These are phyloP conservation scores for Yponomeuta sedellus DNA, from an alignment of 2,888 invertebrate genomes.

Conservation along the genomic window DNA sequence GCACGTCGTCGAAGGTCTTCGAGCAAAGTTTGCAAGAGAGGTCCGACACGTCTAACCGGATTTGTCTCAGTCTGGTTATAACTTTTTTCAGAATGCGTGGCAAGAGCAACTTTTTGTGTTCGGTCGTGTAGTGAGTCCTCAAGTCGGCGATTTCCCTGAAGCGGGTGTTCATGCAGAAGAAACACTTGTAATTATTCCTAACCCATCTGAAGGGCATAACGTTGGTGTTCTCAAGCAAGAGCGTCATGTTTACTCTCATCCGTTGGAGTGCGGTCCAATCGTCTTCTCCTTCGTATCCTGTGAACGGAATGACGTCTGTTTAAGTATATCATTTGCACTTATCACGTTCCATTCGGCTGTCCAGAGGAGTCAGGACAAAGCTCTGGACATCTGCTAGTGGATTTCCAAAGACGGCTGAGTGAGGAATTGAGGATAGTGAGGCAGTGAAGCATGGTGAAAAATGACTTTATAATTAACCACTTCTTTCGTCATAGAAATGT, in stretches of 20 bases:
- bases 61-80: slow-evolving; percentile 1
- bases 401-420: no score
- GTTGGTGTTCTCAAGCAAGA: slow-evolving; percentile 18
- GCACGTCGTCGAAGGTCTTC: not conserved
- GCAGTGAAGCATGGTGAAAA: no score
- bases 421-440: no score
- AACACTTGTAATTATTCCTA: slow-evolving; percentile 22
- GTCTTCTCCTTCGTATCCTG: not conserved
- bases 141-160: slow-evolving; percentile 14
- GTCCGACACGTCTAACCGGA: slow-evolving; percentile 13
- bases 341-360: not conserved
- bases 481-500: no score
- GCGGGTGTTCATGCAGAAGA: slow-evolving; percentile 19
- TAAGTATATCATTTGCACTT: not conserved
- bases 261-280: not conserved
- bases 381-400: not conserved
- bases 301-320: not conserved
- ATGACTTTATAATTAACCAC: no score
- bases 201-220: slow-evolving; percentile 21
- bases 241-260: slow-evolving; percentile 6
- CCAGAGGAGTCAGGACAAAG: not conserved
- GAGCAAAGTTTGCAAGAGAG: slow-evolving; percentile 14
- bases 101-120: slow-evolving; percentile 16
- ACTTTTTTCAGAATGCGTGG: slow-evolving; percentile 8
- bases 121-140: slow-evolving; percentile 4